Base-by-base conservation (phyloP, 2,888 invertebrate genomes). In the Meiosimyza platycephala region DNA sequence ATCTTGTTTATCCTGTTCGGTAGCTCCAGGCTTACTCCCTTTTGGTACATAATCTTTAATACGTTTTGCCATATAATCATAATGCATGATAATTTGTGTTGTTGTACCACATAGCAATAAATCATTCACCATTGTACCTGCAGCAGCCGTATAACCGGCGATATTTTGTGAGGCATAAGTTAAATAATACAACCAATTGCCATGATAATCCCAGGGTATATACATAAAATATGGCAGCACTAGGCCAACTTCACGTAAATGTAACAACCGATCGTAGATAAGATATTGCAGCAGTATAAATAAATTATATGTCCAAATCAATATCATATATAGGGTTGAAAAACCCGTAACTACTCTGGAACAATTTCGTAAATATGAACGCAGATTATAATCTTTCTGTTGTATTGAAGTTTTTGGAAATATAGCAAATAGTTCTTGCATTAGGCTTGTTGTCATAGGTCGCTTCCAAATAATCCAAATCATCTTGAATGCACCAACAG, bases 281-380 rank as follows among this genome's bases (percentile, higher is more conserved):
- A 74, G 40, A 47, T 78, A 83, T 55, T 83, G 77, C 72, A 79
- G 59, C 9, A 78, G 72, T 5, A 78, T 67, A n/a, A 82, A 82
- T 2, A 85, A 72, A 75, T 85, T 85, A 55, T 82, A 85, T 1
- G 81, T 81, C 79, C 80, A 83, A 40, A 84, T 83, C 5, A 85
- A 80, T 50, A 80, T 52, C 11, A 80, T 74, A 50, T 85, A 85
- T 11, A 84, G 76, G n/a, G 77, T 55, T 6, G 80, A 71, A 48
- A 83, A 85, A 59, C 76, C 78, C 0, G 79, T 0, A 85, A 80
- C 79, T 0, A 83, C 73, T 3, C 78, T 73, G 1, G 75, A 77
- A 40, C 78, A 79, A 6, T 79, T 75, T 0, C 71, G 50, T 16
- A 82, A 70, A 65, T 80, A 80, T 0, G 71, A 51, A 1, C 74